Percentiles rank a stretch among this genome's conserved stretches.
phyloP scores from a whole-genome alignment of 2,113 vertebrate species.

The Speoplatyrhinus poulsoni region DNA sequence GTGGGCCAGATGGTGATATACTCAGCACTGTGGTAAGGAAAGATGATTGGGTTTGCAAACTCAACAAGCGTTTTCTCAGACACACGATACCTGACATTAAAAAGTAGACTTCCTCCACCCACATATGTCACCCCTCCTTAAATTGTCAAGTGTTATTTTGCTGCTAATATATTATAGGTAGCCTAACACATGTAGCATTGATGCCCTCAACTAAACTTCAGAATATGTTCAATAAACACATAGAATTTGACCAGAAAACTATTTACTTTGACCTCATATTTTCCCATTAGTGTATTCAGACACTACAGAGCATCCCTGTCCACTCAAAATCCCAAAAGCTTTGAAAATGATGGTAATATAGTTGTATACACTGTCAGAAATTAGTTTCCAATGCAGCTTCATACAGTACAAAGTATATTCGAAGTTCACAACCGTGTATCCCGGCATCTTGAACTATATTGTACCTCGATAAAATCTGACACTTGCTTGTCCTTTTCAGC shows the following conservation, averaged over 20 bases:
- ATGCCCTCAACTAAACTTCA: too few relatives aligned
- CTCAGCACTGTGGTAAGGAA: constrained; percentile 54
- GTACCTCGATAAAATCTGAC: constrained; percentile 35
- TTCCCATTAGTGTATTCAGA: background rate
- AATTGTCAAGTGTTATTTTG: too few relatives aligned
- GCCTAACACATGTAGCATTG: too few relatives aligned
- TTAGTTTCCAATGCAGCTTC: constrained; percentile 36
- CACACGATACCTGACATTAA: constrained; percentile 69
- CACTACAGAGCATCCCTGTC: background rate
- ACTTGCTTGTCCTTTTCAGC: constrained; percentile 25
- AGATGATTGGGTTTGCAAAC: constrained; percentile 64
- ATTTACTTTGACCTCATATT: background rate
- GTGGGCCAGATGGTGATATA: constrained; percentile 75
- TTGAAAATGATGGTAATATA: constrained; percentile 32
- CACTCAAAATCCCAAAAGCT: constrained; percentile 15
- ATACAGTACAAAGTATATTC: constrained; percentile 26
- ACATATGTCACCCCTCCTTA: constrained; percentile 33
- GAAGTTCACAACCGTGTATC: constrained; percentile 10
- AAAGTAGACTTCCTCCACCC: constrained; percentile 64
- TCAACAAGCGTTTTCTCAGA: constrained; percentile 62
- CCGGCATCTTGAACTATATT: constrained; percentile 7
- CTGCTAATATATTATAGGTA: too few relatives aligned
- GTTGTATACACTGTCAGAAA: constrained; percentile 2
- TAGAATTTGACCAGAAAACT: constrained; percentile 8
- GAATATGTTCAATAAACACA: too few relatives aligned